phyloP scores from a whole-genome alignment of 2,888 invertebrate genomes.

The Hanleya hanleyi region DNA sequence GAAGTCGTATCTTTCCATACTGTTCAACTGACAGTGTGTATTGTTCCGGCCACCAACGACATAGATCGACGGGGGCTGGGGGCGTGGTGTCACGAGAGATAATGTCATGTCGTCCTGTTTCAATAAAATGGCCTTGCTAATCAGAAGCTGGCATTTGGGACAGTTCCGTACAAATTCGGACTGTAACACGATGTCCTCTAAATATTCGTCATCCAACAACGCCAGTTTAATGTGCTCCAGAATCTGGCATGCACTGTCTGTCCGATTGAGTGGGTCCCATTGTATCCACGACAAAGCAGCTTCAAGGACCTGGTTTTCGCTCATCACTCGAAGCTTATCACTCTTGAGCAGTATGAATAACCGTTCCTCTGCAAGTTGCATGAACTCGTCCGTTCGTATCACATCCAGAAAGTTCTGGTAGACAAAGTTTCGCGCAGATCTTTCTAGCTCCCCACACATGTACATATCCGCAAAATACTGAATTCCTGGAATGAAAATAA shows the following conservation, averaged over 20 bases:
- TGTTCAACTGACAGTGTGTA: constrained; percentile 67
- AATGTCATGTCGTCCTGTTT: constrained; percentile 59
- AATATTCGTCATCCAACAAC: constrained; percentile 59
- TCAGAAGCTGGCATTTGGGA: constrained; percentile 66
- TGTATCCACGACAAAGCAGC: constrained; percentile 67
- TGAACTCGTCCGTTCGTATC: constrained; percentile 66
- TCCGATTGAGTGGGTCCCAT: constrained; percentile 50
- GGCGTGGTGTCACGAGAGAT: constrained; percentile 57
- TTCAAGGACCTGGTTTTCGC: constrained; percentile 66
- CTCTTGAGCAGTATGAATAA: constrained; percentile 59
- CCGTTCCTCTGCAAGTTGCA: constrained; percentile 62
- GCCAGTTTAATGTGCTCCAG: constrained; percentile 67
- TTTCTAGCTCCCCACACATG: constrained; percentile 67
- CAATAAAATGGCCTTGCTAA: constrained; percentile 63
- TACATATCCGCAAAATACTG: constrained; percentile 70
- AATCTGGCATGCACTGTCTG: constrained; percentile 55
- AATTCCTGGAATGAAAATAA: constrained; percentile 56
- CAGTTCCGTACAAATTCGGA: constrained; percentile 66
- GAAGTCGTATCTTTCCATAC: constrained; percentile 69
- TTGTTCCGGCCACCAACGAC: constrained; percentile 70
- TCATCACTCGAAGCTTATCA: constrained; percentile 66
- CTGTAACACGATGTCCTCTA: constrained; percentile 66
- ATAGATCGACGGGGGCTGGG: constrained; percentile 68
- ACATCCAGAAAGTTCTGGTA: constrained; percentile 69
- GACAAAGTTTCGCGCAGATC: constrained; percentile 62